A percentile compares a stretch with the other conserved stretches of the same genome.
Conservation (phyloP, 2,888 invertebrate genomes). For the Hypolimnas misippus region DNA sequence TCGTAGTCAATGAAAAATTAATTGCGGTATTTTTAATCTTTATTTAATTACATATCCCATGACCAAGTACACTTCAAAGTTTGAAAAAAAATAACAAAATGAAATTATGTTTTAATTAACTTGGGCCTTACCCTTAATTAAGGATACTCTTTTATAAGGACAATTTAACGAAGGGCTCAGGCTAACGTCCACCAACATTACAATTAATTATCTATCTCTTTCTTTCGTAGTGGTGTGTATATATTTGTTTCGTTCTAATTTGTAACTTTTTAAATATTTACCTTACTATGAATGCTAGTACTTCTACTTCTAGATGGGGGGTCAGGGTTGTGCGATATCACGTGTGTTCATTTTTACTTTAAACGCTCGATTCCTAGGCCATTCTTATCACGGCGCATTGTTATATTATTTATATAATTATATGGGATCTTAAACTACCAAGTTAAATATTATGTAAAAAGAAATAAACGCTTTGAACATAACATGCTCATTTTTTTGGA, state of each 20-base stretch:
- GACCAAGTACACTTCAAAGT: neutral
- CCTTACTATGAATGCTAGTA: too few species aligned
- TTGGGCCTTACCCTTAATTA: conserved; percentile 19
- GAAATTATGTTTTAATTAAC: conserved; percentile 26
- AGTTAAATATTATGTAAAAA: too few species aligned
- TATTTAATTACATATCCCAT: neutral
- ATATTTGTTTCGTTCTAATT: conserved; percentile 2
- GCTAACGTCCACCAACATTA: conserved; percentile 14
- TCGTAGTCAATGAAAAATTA: neutral
- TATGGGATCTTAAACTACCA: too few species aligned
- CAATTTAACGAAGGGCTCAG: conserved; percentile 23
- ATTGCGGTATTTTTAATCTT: neutral
- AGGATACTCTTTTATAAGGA: conserved; percentile 14
- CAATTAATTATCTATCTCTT: conserved; percentile 13
- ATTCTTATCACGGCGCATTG: too few species aligned
- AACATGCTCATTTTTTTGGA: too few species aligned
- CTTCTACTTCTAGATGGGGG: too few species aligned
- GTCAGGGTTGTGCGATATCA: too few species aligned
- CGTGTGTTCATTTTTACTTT: too few species aligned
- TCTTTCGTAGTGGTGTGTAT: too few species aligned
- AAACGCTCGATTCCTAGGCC: too few species aligned
- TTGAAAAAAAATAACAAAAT: conserved; percentile 12
- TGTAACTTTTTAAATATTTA: neutral
- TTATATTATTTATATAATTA: too few species aligned
- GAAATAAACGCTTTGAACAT: too few species aligned